Conservation (phyloP, 1,140 invertebrate species). For the Megalopta genalis region DNA sequence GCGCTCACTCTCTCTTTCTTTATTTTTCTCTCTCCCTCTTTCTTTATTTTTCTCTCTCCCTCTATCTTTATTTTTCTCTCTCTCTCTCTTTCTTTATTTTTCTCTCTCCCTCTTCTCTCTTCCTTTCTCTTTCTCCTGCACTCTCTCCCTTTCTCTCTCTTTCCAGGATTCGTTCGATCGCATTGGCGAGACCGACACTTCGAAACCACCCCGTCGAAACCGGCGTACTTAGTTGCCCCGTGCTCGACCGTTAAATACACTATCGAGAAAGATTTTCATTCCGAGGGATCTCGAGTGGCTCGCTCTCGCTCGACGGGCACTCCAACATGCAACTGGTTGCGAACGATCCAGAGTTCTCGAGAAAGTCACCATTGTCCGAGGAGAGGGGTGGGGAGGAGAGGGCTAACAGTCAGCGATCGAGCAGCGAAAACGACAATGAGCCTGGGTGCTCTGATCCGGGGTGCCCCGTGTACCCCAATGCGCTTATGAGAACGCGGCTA, state of each 20-base stretch:
- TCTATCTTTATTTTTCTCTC: no score
- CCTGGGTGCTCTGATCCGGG: background rate
- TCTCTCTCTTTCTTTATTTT: no score
- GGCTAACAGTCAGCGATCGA: constrained; percentile 50
- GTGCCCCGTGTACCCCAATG: background rate
- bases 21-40: no score
- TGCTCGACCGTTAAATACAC: constrained; percentile 68
- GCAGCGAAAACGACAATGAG: constrained; percentile 58
- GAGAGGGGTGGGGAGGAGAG: constrained; percentile 36
- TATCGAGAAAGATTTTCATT: constrained; percentile 65
- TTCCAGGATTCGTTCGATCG: no score
- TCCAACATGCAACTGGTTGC: constrained; percentile 76
- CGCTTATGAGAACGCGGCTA: constrained; percentile 33
- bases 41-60: no score
- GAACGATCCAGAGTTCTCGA: constrained; percentile 68
- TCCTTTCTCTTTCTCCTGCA: no score
- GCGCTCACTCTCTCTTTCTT: no score
- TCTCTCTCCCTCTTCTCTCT: no score
- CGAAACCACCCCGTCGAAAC: constrained; percentile 35
- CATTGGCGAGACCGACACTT: background rate
- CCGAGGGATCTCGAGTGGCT: constrained; percentile 55
- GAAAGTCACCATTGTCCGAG: constrained; percentile 56
- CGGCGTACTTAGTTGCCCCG: constrained; percentile 3
- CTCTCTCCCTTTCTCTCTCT: no score
- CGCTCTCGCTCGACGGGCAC: constrained; percentile 61